phyloP scores from a whole-genome alignment of 2,797 vertebrate genomes.

The Dallia pectoralis region DNA sequence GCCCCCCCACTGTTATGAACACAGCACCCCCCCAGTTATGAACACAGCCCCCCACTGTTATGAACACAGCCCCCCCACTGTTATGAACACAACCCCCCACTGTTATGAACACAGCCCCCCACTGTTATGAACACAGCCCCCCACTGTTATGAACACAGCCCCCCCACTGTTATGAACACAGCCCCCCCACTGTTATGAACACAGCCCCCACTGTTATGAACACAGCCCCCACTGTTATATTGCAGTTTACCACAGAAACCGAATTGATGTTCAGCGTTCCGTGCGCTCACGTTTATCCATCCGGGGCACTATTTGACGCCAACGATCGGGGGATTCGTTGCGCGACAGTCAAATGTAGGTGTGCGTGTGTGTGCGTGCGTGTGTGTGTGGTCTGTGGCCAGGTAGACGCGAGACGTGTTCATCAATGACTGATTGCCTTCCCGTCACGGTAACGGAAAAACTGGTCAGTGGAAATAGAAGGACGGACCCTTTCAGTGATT shows the following conservation, averaged over 20 bases:
- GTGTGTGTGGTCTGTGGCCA: slow-evolving; percentile 29
- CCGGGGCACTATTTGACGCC: slow-evolving; percentile 50
- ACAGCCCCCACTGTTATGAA: no score
- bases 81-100: no score
- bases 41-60: no score
- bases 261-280: slow-evolving; percentile 61
- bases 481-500: slow-evolving; percentile 51
- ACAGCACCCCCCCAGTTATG: no score
- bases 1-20: no score
- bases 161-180: no score
- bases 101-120: slow-evolving; percentile 58
- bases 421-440: slow-evolving; percentile 57
- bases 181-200: no score
- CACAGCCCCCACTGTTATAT: slow-evolving; percentile 66
- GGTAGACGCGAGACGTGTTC: slow-evolving; percentile 9
- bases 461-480: slow-evolving; percentile 54
- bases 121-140: no score
- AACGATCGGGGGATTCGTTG: slow-evolving; percentile 43
- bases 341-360: slow-evolving; percentile 45
- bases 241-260: slow-evolving; percentile 54
- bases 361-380: no score
- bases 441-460: slow-evolving; percentile 50
- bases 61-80: no score
- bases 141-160: no score
- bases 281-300: slow-evolving; percentile 56